phyloP scores from a whole-genome alignment of 2,888 invertebrate genomes.

The Drosophila siamana region DNA sequence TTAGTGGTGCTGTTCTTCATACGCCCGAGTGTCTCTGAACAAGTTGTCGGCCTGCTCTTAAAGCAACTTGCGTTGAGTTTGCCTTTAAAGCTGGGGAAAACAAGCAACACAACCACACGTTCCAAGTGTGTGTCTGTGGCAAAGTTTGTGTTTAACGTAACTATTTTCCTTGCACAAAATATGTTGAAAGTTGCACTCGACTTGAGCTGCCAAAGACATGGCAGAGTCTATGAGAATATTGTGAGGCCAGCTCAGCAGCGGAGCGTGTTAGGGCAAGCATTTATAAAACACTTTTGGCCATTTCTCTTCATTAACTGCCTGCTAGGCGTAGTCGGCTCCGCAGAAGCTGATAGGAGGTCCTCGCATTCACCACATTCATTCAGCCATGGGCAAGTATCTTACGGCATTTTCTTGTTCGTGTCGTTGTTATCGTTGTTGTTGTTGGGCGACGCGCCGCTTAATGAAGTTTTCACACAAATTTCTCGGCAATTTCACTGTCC shows the following conservation, averaged over 20 bases:
- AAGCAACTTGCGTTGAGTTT: background rate
- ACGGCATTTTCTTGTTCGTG: slow-evolving; percentile 4
- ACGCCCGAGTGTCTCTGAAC: slow-evolving; percentile 4
- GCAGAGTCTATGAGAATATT: background rate
- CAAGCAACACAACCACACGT: background rate
- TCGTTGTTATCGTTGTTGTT: slow-evolving; percentile 3
- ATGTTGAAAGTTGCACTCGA: background rate
- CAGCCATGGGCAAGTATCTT: slow-evolving; percentile 1
- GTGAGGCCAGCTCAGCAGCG: background rate
- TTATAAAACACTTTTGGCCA: slow-evolving; percentile 75
- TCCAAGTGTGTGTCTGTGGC: background rate
- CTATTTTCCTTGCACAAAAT: background rate
- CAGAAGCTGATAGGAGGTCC: slow-evolving; percentile 6
- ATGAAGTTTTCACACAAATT: slow-evolving; percentile 71
- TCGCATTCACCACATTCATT: slow-evolving; percentile 5
- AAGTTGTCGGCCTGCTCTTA: background rate
- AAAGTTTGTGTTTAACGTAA: background rate
- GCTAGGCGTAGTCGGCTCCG: slow-evolving; percentile 13
- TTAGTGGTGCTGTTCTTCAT: background rate
- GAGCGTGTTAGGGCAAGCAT: slow-evolving; percentile 45
- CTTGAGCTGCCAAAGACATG: background rate
- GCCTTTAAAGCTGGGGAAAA: background rate
- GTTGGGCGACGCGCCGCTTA: slow-evolving; percentile 36
- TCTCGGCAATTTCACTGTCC: slow-evolving; percentile 60
- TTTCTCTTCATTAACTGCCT: slow-evolving; percentile 75